Evolutionary conservation across 2,888 invertebrate genomes (phyloP).

Genomic region (Netelia virgata): DNA sequence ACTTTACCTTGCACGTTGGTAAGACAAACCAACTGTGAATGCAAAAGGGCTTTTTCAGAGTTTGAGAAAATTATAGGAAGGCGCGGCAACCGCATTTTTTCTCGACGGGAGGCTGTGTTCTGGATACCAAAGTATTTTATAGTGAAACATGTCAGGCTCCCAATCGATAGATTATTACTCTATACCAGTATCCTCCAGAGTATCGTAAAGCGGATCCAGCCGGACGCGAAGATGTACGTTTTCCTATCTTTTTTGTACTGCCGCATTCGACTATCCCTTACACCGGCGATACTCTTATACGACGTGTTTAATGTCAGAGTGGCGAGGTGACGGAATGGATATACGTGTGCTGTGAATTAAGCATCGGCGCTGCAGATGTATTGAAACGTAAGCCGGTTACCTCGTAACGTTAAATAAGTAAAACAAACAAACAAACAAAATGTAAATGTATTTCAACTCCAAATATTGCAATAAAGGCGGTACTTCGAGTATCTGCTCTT

Average conservation of each 20-base stretch:
- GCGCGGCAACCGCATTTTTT: conserved; percentile 14
- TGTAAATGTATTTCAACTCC: too few relatives aligned
- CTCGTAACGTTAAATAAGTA: too few relatives aligned
- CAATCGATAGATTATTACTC: conserved; percentile 73
- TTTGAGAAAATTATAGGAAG: conserved; percentile 15
- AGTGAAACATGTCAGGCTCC: conserved; percentile 63
- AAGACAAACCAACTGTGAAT: neutral
- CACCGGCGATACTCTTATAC: conserved; percentile 65
- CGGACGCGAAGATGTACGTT: conserved; percentile 70
- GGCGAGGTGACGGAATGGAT: conserved; percentile 53
- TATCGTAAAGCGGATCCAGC: conserved; percentile 72
- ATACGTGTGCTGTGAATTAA: conserved; percentile 45
- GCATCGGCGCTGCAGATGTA: conserved; percentile 33
- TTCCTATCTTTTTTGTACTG: conserved; percentile 59
- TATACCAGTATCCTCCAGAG: conserved; percentile 70
- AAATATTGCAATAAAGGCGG: too few relatives aligned
- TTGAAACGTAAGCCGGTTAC: neutral
- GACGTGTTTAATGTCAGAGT: conserved; percentile 69
- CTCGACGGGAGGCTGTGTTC: conserved; percentile 27
- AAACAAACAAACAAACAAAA: too few relatives aligned
- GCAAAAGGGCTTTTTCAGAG: neutral
- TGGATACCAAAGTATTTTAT: conserved; percentile 70
- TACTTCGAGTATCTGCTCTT: too few relatives aligned
- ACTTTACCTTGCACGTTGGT: too few relatives aligned
- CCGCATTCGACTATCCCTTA: conserved; percentile 49